Evolutionary conservation across 2,113 vertebrate genomes (phyloP).

Genomic region (Thunnus thynnus): DNA sequence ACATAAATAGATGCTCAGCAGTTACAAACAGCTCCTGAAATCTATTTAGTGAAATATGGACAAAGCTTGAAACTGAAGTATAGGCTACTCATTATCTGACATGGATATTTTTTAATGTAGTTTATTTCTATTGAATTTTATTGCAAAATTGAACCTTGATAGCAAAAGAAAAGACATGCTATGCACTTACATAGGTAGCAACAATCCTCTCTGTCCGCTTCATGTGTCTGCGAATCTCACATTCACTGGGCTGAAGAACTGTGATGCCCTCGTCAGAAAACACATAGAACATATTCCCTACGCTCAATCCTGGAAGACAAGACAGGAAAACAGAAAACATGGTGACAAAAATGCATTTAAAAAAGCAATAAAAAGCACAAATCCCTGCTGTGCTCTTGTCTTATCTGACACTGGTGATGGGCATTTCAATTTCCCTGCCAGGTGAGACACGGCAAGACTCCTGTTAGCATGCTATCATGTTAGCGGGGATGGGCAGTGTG

Average conservation of each 20-base stretch:
- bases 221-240: conserved; percentile 93
- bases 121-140: conserved; percentile 1
- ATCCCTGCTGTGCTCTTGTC: neutral
- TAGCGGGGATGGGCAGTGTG: conserved; percentile 31
- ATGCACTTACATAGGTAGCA: conserved; percentile 89
- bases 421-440: conserved; percentile 44
- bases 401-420: conserved; percentile 49
- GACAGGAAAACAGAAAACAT: conserved; percentile 43
- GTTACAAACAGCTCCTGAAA: conserved; percentile 10
- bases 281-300: conserved; percentile 97
- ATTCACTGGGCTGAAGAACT: conserved; percentile 91
- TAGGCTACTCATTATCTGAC: neutral
- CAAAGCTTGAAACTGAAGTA: neutral
- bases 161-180: neutral
- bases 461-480: conserved; percentile 34
- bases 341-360: neutral
- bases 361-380: conserved; percentile 7
- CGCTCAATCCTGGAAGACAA: conserved; percentile 89
- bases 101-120: neutral
- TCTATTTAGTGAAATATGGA: conserved; percentile 10
- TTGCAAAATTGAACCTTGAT: neutral
- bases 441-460: neutral
- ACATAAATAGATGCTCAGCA: conserved; percentile 22
- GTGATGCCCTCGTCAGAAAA: conserved; percentile 93
- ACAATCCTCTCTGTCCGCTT: conserved; percentile 90